Conservation (phyloP, 2,113 vertebrate species). For the Saguinus midas region DNA sequence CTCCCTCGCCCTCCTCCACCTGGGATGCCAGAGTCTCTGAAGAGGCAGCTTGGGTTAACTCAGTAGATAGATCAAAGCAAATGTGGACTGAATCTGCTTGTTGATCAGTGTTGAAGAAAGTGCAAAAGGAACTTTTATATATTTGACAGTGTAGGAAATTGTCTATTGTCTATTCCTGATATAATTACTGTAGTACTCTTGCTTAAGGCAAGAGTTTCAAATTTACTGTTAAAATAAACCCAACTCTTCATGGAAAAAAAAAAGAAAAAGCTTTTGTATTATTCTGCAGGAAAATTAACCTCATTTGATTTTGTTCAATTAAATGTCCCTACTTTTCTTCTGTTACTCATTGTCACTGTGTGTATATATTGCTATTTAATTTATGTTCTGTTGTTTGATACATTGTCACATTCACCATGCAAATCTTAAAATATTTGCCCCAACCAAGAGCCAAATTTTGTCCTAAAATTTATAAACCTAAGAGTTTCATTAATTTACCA, state of each 20-base stretch:
- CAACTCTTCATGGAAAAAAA: constrained; percentile 63
- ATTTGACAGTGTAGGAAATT: constrained; percentile 83
- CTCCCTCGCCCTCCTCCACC: constrained; percentile 98
- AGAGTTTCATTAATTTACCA: neutral
- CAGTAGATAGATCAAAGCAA: constrained; percentile 83
- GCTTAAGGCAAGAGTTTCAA: constrained; percentile 75
- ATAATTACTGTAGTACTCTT: constrained; percentile 81
- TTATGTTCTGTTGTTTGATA: neutral
- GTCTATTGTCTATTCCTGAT: constrained; percentile 77
- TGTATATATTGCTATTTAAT: neutral
- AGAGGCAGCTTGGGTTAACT: constrained; percentile 97
- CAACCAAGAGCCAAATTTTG: neutral
- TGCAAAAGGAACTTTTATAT: constrained; percentile 87
- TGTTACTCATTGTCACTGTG: neutral
- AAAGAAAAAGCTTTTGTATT: neutral
- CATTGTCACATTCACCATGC: neutral
- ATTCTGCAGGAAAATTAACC: neutral
- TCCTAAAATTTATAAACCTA: neutral
- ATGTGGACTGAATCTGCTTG: constrained; percentile 83
- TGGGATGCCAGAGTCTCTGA: constrained; percentile 99
- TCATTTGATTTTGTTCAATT: neutral
- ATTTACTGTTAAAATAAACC: constrained; percentile 86
- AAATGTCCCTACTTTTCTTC: neutral
- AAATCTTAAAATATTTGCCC: neutral
- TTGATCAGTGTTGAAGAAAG: constrained; percentile 80